Evolutionary conservation across 2,888 invertebrate species (phyloP).

Genomic region (Cosmorhoe ocellata): DNA sequence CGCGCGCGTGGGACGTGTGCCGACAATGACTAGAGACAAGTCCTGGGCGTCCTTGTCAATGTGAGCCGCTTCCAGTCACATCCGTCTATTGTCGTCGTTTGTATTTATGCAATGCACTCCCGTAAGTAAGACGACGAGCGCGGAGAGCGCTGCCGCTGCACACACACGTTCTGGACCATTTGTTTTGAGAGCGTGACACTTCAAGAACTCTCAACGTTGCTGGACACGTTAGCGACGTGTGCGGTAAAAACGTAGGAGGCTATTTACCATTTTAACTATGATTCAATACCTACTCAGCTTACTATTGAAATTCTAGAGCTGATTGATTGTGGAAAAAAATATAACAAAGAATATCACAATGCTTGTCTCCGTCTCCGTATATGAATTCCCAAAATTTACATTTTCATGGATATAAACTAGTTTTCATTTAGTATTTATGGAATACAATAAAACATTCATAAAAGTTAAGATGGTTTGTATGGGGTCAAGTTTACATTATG

Average conservation of each 20-base stretch:
- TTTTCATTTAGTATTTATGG: conserved; percentile 62
- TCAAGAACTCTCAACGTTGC: conserved; percentile 20
- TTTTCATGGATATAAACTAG: conserved; percentile 61
- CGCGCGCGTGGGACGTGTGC: conserved; percentile 74
- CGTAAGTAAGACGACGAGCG: conserved; percentile 67
- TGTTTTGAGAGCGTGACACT: conserved; percentile 22
- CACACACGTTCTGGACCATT: conserved; percentile 40
- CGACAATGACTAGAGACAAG: conserved; percentile 77
- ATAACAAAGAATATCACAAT: conserved; percentile 39
- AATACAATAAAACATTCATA: conserved; percentile 65
- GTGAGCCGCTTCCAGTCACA: conserved; percentile 81
- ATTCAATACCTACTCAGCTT: conserved; percentile 27
- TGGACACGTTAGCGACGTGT: conserved; percentile 49
- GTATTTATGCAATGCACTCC: conserved; percentile 76
- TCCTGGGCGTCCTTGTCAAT: conserved; percentile 82
- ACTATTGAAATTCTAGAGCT: conserved; percentile 29
- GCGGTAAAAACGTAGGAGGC: conserved; percentile 60
- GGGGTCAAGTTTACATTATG: conserved; percentile 76
- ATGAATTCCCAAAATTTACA: conserved; percentile 48
- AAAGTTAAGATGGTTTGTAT: conserved; percentile 68
- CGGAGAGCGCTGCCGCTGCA: conserved; percentile 36
- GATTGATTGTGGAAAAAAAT: conserved; percentile 26
- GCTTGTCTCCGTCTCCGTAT: conserved; percentile 33
- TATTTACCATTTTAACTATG: conserved; percentile 43
- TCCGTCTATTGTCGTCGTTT: conserved; percentile 81